Evolutionary conservation across 2,888 invertebrate genomes (phyloP).

Genomic region (Acleris sparsana): DNA sequence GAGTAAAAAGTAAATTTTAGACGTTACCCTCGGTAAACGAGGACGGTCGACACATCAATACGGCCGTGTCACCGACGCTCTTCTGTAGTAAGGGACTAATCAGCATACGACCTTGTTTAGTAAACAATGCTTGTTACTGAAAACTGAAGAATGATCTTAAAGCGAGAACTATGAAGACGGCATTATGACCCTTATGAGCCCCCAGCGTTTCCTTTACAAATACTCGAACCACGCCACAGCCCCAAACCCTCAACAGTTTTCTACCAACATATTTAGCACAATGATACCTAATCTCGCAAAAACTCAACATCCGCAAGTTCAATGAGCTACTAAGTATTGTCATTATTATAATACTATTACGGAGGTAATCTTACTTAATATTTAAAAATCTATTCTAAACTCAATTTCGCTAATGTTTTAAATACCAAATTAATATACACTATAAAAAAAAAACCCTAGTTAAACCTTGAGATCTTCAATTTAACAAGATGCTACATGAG

Average conservation of each 20-base stretch:
- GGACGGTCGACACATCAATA: constrained; percentile 2
- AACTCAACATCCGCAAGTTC: constrained; percentile 1
- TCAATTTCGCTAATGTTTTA: constrained; percentile 24
- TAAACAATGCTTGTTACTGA: constrained; percentile 24
- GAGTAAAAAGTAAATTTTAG: too few species aligned
- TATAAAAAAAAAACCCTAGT: constrained; percentile 16
- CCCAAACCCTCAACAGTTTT: neutral
- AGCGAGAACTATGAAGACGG: too few species aligned
- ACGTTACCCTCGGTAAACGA: constrained; percentile 10
- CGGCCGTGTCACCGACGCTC: constrained; percentile 8
- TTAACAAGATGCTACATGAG: constrained; percentile 15
- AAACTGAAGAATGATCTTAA: neutral
- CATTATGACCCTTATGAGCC: too few species aligned
- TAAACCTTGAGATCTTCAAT: constrained; percentile 31
- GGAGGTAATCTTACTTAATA: constrained; percentile 14
- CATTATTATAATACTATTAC: constrained; percentile 34
- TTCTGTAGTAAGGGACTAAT: constrained; percentile 12
- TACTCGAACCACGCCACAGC: neutral
- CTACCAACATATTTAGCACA: neutral
- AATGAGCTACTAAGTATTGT: constrained; percentile 31
- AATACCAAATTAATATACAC: constrained; percentile 29
- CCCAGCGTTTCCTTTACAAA: neutral
- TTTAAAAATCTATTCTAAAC: constrained; percentile 32
- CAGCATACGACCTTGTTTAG: constrained; percentile 27
- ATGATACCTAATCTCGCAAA: neutral